Conservation (phyloP, 2,797 vertebrate genomes). For the Alca torda region DNA sequence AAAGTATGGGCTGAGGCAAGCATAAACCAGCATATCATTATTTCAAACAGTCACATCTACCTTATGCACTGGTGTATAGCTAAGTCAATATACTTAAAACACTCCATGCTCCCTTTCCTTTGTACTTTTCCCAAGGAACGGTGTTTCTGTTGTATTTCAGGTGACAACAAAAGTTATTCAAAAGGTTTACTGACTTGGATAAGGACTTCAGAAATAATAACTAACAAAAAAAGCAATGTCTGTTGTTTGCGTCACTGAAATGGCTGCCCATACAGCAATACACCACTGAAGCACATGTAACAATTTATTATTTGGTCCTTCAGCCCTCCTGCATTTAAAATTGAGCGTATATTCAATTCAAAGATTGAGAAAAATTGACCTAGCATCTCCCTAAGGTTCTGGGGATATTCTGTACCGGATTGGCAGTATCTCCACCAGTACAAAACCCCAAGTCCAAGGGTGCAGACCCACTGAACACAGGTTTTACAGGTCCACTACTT, state of each 20-base stretch:
- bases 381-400: background rate
- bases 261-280: slow-evolving; percentile 49
- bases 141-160: background rate
- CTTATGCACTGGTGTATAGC: background rate
- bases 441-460: background rate
- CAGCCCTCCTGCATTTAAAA: background rate
- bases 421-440: background rate
- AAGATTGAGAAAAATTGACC: background rate
- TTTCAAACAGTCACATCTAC: background rate
- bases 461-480: background rate
- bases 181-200: background rate
- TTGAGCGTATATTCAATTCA: background rate
- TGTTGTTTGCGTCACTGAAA: background rate
- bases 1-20: background rate
- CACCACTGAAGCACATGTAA: slow-evolving; percentile 69
- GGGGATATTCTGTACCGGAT: background rate
- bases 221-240: background rate
- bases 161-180: background rate
- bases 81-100: background rate
- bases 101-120: background rate
- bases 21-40: background rate
- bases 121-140: background rate
- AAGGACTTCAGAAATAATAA: background rate
- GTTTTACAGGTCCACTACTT: background rate
- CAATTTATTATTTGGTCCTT: background rate